Evolutionary conservation across 2,888 invertebrate genomes (phyloP).

Genomic region (Macrophya alboannulata): DNA sequence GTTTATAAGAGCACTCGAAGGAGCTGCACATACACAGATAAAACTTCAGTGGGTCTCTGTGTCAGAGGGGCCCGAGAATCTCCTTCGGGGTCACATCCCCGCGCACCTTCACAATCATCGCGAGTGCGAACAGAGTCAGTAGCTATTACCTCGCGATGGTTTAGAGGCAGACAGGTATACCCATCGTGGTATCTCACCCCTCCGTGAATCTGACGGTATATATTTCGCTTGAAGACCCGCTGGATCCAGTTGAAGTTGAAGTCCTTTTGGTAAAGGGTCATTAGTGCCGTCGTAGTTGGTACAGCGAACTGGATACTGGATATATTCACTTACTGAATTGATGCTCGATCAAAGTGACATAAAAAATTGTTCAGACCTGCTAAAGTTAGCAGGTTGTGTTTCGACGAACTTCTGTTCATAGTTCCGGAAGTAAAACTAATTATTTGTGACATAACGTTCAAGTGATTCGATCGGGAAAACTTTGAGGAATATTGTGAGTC

Average conservation of each 20-base stretch:
- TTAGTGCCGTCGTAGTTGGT: neutral
- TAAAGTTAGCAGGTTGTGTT: slow-evolving; percentile 6
- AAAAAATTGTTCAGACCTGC: neutral
- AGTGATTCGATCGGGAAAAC: slow-evolving; percentile 22
- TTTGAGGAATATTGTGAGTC: slow-evolving; percentile 35
- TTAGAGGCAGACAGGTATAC: slow-evolving; percentile 42
- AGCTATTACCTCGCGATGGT: slow-evolving; percentile 17
- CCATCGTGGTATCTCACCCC: slow-evolving; percentile 32
- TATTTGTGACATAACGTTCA: slow-evolving; percentile 9
- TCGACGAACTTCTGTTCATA: neutral
- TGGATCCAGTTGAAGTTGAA: slow-evolving; percentile 47
- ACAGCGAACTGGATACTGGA: slow-evolving; percentile 38
- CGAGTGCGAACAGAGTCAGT: slow-evolving; percentile 31
- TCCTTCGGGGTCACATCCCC: slow-evolving; percentile 72
- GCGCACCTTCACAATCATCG: slow-evolving; percentile 56
- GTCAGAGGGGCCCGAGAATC: slow-evolving; percentile 72
- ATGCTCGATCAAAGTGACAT: neutral
- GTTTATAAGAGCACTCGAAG: slow-evolving; percentile 48
- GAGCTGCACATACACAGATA: slow-evolving; percentile 45
- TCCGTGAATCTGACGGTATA: slow-evolving; percentile 52
- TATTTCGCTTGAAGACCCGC: slow-evolving; percentile 42
- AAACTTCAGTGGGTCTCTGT: slow-evolving; percentile 78
- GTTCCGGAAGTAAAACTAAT: neutral
- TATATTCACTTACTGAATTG: neutral
- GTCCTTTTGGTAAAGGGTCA: slow-evolving; percentile 48